Conservation (phyloP, 2,113 vertebrate species). For the Syngnathoides biaculeatus region DNA sequence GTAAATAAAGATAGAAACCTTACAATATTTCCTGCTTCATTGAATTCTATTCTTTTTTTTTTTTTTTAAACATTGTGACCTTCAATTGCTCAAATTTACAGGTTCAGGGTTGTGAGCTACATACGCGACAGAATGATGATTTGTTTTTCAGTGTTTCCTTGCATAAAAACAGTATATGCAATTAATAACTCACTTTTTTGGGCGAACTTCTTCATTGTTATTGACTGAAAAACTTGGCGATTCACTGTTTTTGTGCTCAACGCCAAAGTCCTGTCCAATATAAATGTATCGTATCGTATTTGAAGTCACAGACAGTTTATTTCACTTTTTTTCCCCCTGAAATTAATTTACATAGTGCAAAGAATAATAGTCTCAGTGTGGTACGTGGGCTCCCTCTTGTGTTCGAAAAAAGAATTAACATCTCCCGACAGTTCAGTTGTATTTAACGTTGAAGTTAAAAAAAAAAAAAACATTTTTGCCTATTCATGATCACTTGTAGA, state of each 20-base stretch:
- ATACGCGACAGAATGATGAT: background rate
- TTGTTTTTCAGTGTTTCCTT: background rate
- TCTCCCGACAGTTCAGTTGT: background rate
- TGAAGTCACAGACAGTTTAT: background rate
- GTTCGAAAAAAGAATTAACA: background rate
- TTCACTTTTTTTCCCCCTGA: background rate
- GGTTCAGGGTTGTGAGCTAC: background rate
- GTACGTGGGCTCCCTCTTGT: background rate
- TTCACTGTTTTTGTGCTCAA: background rate
- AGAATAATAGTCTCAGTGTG: background rate
- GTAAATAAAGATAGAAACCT: slow-evolving; percentile 74
- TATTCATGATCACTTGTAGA: too few relatives aligned
- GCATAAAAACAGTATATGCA: background rate
- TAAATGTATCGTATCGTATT: background rate
- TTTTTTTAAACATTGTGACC: background rate
- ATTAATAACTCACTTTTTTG: background rate
- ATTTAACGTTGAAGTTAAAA: too few relatives aligned
- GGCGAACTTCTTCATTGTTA: background rate
- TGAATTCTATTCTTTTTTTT: background rate
- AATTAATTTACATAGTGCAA: background rate
- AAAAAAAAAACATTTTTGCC: too few relatives aligned
- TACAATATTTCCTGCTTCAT: slow-evolving; percentile 6
- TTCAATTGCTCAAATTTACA: background rate
- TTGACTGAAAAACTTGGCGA: background rate
- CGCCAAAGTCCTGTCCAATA: background rate